Conservation (phyloP, 2,113 vertebrate genomes). For the Bubalus kerabau region DNA sequence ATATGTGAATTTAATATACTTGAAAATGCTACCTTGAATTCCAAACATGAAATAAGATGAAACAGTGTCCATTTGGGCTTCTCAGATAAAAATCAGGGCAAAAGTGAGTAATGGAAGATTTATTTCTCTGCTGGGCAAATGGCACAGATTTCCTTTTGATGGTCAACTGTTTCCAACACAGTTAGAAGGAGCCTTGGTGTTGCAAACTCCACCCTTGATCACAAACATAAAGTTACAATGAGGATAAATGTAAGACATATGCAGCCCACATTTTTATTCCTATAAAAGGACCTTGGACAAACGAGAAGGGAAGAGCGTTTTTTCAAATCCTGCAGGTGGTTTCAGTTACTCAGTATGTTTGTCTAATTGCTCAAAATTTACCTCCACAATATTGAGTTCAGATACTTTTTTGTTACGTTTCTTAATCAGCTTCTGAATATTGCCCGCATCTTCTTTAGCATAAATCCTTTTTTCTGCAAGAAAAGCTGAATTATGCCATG, state of each 20-base stretch:
- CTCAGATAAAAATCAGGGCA: background rate
- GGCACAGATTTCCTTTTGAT: constrained; percentile 64
- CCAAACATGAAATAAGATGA: constrained; percentile 45
- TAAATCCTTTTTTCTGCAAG: background rate
- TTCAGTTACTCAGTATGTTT: constrained; percentile 48
- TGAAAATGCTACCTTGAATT: constrained; percentile 43
- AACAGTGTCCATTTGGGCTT: background rate
- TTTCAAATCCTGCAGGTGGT: constrained; percentile 52
- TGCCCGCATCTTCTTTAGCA: background rate
- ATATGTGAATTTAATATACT: background rate
- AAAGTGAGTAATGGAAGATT: constrained; percentile 58
- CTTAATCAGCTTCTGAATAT: background rate
- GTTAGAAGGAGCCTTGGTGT: background rate
- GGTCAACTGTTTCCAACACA: constrained; percentile 16
- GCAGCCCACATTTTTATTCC: constrained; percentile 61
- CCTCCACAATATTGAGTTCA: background rate
- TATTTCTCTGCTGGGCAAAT: constrained; percentile 51
- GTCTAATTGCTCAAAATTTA: constrained; percentile 57
- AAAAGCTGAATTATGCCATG: background rate
- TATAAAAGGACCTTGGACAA: constrained; percentile 24
- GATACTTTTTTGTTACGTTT: background rate
- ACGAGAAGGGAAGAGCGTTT: background rate
- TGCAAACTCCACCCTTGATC: constrained; percentile 32
- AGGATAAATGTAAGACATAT: constrained; percentile 49
- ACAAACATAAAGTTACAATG: background rate